Evolutionary conservation across 2,797 vertebrate species (phyloP), one percentile per base, ranked within the genome.

Genomic region (Orientallactaga sibirica): DNA sequence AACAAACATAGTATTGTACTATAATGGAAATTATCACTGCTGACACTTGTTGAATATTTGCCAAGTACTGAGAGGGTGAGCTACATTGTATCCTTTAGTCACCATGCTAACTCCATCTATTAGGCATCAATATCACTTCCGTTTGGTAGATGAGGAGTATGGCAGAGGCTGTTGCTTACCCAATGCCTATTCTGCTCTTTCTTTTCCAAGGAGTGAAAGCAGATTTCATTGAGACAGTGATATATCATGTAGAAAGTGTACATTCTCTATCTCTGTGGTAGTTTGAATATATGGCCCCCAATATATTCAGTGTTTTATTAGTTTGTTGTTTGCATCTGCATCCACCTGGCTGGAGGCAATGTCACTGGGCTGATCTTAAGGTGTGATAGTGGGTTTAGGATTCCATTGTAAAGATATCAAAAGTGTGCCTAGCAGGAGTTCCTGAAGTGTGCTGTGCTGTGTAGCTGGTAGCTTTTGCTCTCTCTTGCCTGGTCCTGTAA

Each of bases 141-240:
- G 24, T 18, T 91, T 94, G 61, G 74, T 90, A 86, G 37, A 41
- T 64, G 33, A 93, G 41, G 70, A 88, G 66, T 37, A 20, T 62
- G 19, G 1, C 25, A n/a, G 14, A 88, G 52, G 77, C 41, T 25
- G 3, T 41, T 6, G 5, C n/a, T 68, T 73, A 82, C 22, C 25
- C 37, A 16, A 29, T 71, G 79, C 55, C 24, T 7, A 10, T 37
- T 75, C 48, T 87, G 77, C 9, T 79, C 4, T 67, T 92, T 58
- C 14, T 4, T 67, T 92, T 58, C 14, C 71, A 78, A 77, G 7
- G 55, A 73, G 14, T 48, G 74, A 70, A 83, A 22, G 7, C 78
- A 76, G 55, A 24, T 82, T 95, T 71, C 80, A 19, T 55, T 84
- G n/a, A 33, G 33, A 2, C 78, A 22, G 55, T 19, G 41, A 1